Evolutionary conservation across 1,140 invertebrate species (phyloP).

Genomic region (Drosophila kanapiae): DNA sequence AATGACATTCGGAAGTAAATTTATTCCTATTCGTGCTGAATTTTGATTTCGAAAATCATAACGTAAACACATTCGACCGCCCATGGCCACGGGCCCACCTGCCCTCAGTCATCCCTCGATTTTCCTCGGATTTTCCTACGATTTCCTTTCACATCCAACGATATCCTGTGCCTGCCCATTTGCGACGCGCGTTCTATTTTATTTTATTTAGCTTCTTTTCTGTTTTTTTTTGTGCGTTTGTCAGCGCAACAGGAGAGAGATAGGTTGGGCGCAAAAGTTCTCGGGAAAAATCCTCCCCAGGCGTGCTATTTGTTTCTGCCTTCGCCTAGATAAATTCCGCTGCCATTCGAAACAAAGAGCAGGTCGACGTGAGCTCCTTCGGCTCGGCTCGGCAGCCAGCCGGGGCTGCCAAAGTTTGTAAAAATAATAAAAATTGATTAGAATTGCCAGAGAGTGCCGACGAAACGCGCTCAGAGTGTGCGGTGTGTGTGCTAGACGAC

Average conservation of each 20-base stretch:
- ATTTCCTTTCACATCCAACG: constrained; percentile 16
- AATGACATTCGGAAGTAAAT: constrained; percentile 85
- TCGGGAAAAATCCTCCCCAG: constrained; percentile 63
- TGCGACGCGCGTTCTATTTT: constrained; percentile 25
- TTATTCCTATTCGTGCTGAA: constrained; percentile 85
- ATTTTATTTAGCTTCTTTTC: not conserved
- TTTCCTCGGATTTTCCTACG: constrained; percentile 5
- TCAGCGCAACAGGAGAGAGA: constrained; percentile 49
- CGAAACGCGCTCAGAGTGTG: constrained; percentile 18
- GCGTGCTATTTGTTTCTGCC: constrained; percentile 74
- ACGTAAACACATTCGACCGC: constrained; percentile 79
- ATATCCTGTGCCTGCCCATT: constrained; percentile 18
- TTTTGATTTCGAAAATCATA: constrained; percentile 85
- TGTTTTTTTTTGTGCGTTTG: constrained; percentile 67
- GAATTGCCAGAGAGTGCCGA: constrained; percentile 70
- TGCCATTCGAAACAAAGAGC: constrained; percentile 67
- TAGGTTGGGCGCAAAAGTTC: constrained; percentile 22
- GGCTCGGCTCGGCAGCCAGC: not conserved
- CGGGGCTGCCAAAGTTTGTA: constrained; percentile 68
- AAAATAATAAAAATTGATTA: constrained; percentile 86
- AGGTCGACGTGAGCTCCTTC: constrained; percentile 38
- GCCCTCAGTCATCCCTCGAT: not conserved
- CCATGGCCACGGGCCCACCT: constrained; percentile 16
- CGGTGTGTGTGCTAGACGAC: constrained; percentile 44
- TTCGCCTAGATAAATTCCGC: constrained; percentile 70